Base-by-base conservation (phyloP, 2,888 invertebrate species). In the Entomobrya multifasciata region DNA sequence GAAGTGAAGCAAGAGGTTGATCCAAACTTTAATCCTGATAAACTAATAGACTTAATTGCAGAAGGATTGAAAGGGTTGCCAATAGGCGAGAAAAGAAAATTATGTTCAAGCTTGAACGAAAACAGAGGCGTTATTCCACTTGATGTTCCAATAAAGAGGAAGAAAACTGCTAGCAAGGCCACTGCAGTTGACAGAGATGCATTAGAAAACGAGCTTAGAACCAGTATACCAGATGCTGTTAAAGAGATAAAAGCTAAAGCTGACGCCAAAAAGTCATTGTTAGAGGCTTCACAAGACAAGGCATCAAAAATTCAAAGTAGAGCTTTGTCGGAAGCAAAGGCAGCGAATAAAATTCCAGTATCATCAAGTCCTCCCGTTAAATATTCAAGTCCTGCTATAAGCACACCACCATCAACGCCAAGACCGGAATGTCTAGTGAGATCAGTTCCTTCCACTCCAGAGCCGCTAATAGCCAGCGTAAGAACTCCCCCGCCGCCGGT, bases 1-100 rank as follows among this genome's bases (percentile, higher is more conserved):
- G 89, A 88, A 55, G 55, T 83, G 1, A 86, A 79, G n/a, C 52
- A 82, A 41, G 81, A 84, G 60, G 82, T 79, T 0, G 87, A 88
- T 55, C 74, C 84, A 0, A 25, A 44, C 8, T 88, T 88, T 57
- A 70, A 89, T 30, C 57, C 86, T 25, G 62, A 80, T 15, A n/a
- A 55, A 22, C 15, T 87, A 6, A 70, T 89, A n/a, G 86, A 87
- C 15, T 27, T 87, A 17, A 55, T 87, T 1, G 36, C 41, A 13
- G 89, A 89, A 47, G 89, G 89, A 17, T 17, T 67, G 8, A 84
- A 77, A 25, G 84, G 84, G 0, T 44, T 57, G 0, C 5, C 36
- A n/a, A 20, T 0, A 17, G 4, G 11, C 0, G 22, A 44, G n/a
- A 79, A 52, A 41, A 22, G 55, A 15, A 77, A 77, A 17, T 6